These are phyloP conservation scores for Trachythela sp. DNA, from an alignment of 64 coral and sea anemone species.

Conservation along the genomic window DNA sequence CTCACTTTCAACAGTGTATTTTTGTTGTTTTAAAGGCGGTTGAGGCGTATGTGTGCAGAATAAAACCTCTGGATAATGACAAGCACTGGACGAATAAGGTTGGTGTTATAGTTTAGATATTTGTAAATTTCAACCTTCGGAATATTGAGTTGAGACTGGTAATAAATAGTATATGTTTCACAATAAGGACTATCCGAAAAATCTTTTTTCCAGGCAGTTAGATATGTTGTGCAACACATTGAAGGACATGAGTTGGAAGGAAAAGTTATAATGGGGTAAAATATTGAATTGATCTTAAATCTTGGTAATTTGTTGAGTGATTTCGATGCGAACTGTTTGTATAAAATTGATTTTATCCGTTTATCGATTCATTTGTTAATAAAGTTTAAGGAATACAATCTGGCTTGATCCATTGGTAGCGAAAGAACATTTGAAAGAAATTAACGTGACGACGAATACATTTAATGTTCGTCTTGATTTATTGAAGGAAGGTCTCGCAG, in stretches of 20 bases:
- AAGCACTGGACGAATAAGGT: slow-evolving; percentile 74
- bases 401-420: slow-evolving; percentile 88
- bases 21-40: slow-evolving; percentile 59
- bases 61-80: slow-evolving; percentile 84
- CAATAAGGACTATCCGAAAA: neutral
- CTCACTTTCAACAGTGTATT: neutral
- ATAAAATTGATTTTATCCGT: neutral
- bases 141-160: too few relatives aligned
- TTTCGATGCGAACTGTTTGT: neutral
- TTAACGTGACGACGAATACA: slow-evolving; percentile 88
- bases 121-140: too few relatives aligned
- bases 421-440: slow-evolving; percentile 60
- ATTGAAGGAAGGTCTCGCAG: slow-evolving; percentile 58
- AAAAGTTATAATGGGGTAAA: slow-evolving; percentile 78
- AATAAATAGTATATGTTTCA: neutral
- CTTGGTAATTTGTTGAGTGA: neutral
- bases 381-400: slow-evolving; percentile 73
- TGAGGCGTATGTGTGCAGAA: slow-evolving; percentile 71
- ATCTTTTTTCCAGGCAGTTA: slow-evolving; percentile 34
- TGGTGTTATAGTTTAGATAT: neutral
- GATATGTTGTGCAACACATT: slow-evolving; percentile 61
- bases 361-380: neutral
- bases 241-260: slow-evolving; percentile 92
- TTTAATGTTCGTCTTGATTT: slow-evolving; percentile 73
- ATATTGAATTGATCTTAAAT: neutral